phyloP scores from a whole-genome alignment of 1,140 invertebrate genomes.

The Drosophila auraria region DNA sequence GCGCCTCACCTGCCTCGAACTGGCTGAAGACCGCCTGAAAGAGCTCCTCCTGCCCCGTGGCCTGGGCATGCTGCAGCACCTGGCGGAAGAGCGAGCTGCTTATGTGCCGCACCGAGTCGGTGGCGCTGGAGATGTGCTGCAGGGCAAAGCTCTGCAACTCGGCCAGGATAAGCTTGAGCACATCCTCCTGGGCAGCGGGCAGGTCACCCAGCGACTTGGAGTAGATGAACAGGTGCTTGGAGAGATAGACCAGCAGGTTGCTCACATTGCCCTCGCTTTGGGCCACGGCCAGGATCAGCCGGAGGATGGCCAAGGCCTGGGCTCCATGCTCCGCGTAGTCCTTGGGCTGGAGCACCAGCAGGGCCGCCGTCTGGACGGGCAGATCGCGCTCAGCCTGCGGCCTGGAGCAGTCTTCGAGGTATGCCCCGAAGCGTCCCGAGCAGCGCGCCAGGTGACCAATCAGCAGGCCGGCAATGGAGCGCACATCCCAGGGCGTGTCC shows the following conservation, averaged over 20 bases:
- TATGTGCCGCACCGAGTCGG: constrained; percentile 87
- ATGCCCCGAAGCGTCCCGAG: constrained; percentile 5
- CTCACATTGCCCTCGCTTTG: constrained; percentile 23
- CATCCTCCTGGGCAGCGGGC: not conserved
- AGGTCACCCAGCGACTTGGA: constrained; percentile 39
- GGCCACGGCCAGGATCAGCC: constrained; percentile 10
- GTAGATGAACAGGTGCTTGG: constrained; percentile 58
- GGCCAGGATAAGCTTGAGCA: constrained; percentile 25
- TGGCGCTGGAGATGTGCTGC: constrained; percentile 83
- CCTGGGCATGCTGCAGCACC: constrained; percentile 35
- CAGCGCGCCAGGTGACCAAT: constrained; percentile 55
- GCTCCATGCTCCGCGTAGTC: constrained; percentile 12
- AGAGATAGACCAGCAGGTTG: constrained; percentile 60
- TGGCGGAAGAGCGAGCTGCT: constrained; percentile 82
- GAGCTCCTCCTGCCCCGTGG: not conserved
- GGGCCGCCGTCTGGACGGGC: constrained; percentile 49
- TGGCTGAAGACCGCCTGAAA: constrained; percentile 35
- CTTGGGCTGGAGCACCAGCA: constrained; percentile 37
- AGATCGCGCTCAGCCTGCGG: constrained; percentile 23
- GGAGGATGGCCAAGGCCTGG: constrained; percentile 30
- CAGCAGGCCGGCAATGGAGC: constrained; percentile 60
- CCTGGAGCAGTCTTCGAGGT: constrained; percentile 19
- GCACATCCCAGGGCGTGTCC: constrained; percentile 69
- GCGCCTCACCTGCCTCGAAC: constrained; percentile 32
- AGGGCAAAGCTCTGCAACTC: constrained; percentile 84